phyloP scores from a whole-genome alignment of 2,888 invertebrate genomes.

The Drosophila peninsularis region DNA sequence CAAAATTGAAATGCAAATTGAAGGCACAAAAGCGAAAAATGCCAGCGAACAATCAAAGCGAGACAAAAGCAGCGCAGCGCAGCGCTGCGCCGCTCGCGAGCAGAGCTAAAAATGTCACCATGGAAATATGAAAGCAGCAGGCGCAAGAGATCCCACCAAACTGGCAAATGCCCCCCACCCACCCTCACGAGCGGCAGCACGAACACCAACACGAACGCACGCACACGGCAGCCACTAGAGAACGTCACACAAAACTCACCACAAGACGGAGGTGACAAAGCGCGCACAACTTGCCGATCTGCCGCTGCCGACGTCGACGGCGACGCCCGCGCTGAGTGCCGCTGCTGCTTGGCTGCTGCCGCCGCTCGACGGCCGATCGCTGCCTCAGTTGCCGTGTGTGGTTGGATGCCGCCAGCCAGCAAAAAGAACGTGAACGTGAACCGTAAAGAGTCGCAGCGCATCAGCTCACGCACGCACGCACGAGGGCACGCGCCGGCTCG shows the following conservation, averaged over 20 bases:
- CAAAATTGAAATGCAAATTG: slow-evolving; percentile 76
- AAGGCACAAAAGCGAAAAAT: slow-evolving; percentile 73
- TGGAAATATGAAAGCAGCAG: slow-evolving; percentile 58
- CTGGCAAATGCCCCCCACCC: slow-evolving; percentile 1
- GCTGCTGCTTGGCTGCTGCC: slow-evolving; percentile 8
- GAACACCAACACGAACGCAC: slow-evolving; percentile 1
- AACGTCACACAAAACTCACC: slow-evolving; percentile 63
- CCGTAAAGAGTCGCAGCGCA: slow-evolving; percentile 33
- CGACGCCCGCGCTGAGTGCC: neutral
- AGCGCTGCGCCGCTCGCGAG: slow-evolving; percentile 1
- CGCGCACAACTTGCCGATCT: slow-evolving; percentile 47
- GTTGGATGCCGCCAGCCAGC: slow-evolving; percentile 69
- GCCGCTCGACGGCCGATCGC: slow-evolving; percentile 42
- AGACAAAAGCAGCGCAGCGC: slow-evolving; percentile 50
- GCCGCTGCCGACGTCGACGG: slow-evolving; percentile 11
- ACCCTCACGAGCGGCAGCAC: slow-evolving; percentile 5
- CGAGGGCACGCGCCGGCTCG: slow-evolving; percentile 7
- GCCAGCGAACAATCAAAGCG: slow-evolving; percentile 65
- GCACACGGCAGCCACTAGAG: slow-evolving; percentile 4
- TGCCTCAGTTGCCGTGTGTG: slow-evolving; percentile 73
- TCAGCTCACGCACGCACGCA: slow-evolving; percentile 6
- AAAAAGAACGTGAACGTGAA: slow-evolving; percentile 52
- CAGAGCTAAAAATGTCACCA: slow-evolving; percentile 69
- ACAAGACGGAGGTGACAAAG: slow-evolving; percentile 69
- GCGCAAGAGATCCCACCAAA: slow-evolving; percentile 35